Evolutionary conservation across 2,888 invertebrate genomes (phyloP), one percentile per base, ranked within the genome.

Genomic region (Invenusta paracnida): DNA sequence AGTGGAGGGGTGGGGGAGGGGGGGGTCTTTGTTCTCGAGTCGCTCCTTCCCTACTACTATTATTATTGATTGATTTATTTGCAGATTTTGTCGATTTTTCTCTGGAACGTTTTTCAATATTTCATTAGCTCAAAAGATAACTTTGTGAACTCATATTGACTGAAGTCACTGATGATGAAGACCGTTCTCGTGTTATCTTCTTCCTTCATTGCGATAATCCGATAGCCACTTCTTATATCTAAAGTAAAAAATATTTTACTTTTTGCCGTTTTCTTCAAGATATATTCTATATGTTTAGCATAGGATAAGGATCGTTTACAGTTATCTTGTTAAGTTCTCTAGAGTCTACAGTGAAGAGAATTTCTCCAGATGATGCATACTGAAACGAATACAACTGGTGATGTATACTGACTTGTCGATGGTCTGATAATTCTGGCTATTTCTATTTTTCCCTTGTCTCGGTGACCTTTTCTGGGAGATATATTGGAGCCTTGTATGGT

Each of bases 401-500:
- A 48, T 11, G 48, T 17, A 48, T 48, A 48, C 17, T 48, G 48
- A 17, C 48, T 48, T 48, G 48, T 48, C 17, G 48, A 48, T 48
- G 48, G 48, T 48, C 48, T 48, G 5, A 48, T 48, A 17, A 48
- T 48, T 5, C 17, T 48, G 5, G 48, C 48, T 17, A 11, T 48
- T 48, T 48, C 48, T 17, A 48, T 48, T 48, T 48, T 48, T 17
- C 17, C 90, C n/a, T n/a, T n/a, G n/a, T n/a, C n/a, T n/a, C n/a
- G n/a, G n/a, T n/a, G n/a, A n/a, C n/a, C n/a, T n/a, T n/a, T n/a
- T n/a, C n/a, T n/a, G n/a, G n/a, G n/a, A n/a, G n/a, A n/a, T n/a
- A n/a, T n/a, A n/a, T n/a, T n/a, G n/a, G n/a, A n/a, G n/a, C n/a
- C n/a, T n/a, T n/a, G n/a, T n/a, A n/a, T n/a, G n/a, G n/a, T n/a